Evolutionary conservation across 2,113 vertebrate species (phyloP).

Genomic region (Aspidoscelis tigris): DNA sequence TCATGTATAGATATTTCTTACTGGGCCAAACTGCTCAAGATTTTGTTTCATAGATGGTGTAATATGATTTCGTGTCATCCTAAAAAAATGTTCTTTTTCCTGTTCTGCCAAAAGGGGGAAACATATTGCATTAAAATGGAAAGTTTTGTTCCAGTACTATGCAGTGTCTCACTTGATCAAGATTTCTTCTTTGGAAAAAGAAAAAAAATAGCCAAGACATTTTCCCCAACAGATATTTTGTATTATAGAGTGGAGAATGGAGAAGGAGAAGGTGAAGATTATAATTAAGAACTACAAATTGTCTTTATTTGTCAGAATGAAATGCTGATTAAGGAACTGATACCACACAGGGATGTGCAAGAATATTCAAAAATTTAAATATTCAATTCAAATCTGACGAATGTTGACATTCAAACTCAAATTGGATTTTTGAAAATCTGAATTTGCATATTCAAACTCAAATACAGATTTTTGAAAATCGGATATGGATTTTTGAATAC

Average conservation of each 20-base stretch:
- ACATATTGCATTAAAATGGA: constrained; percentile 40
- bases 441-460: too few species aligned
- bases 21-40: background rate
- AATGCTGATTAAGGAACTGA: background rate
- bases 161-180: constrained; percentile 26
- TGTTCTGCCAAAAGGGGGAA: constrained; percentile 11
- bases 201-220: background rate
- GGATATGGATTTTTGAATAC: too few species aligned
- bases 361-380: too few species aligned
- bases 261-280: background rate
- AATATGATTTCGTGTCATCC: constrained; percentile 10
- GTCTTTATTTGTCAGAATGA: background rate
- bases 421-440: too few species aligned
- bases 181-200: constrained; percentile 38
- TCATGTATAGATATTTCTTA: background rate
- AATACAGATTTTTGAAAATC: too few species aligned
- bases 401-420: too few species aligned
- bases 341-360: too few species aligned
- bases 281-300: background rate
- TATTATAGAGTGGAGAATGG: background rate
- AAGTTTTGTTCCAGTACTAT: constrained; percentile 35
- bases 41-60: constrained; percentile 17
- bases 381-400: too few species aligned
- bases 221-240: background rate
- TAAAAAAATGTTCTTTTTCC: constrained; percentile 17